phyloP scores from a whole-genome alignment of 2,888 invertebrate species.

The Dicycla oo region DNA sequence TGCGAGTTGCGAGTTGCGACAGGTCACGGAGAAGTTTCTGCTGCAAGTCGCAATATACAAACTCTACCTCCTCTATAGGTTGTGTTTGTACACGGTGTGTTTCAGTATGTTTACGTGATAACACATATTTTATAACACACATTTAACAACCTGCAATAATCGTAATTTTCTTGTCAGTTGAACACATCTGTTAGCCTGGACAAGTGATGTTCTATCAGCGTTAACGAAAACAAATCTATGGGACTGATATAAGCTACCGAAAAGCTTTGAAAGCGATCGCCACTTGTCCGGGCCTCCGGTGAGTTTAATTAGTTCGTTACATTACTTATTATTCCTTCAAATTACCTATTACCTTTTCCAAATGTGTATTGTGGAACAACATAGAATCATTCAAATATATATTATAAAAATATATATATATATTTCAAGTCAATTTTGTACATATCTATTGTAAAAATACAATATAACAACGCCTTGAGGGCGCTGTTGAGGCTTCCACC shows the following conservation, averaged over 20 bases:
- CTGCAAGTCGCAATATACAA: background rate
- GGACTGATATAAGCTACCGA: no score
- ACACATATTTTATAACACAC: background rate
- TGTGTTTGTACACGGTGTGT: background rate
- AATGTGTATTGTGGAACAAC: background rate
- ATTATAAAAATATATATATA: no score
- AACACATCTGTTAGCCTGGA: no score
- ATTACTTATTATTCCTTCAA: background rate
- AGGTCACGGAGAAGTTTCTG: slow-evolving; percentile 5
- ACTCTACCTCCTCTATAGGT: background rate
- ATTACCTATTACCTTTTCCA: background rate
- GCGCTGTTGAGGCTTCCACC: no score
- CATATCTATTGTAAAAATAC: background rate
- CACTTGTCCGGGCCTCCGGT: background rate
- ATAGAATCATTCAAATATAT: background rate
- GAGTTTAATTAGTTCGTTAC: background rate
- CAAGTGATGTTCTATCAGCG: no score
- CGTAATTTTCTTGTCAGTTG: no score
- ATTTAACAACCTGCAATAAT: no score
- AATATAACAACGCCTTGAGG: no score
- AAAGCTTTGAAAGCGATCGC: background rate
- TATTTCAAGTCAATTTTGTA: background rate
- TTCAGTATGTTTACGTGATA: background rate
- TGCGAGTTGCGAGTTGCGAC: slow-evolving; percentile 1
- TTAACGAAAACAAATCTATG: no score